Base-by-base conservation (phyloP, 2,888 invertebrate genomes). In the Andrena dorsata region DNA sequence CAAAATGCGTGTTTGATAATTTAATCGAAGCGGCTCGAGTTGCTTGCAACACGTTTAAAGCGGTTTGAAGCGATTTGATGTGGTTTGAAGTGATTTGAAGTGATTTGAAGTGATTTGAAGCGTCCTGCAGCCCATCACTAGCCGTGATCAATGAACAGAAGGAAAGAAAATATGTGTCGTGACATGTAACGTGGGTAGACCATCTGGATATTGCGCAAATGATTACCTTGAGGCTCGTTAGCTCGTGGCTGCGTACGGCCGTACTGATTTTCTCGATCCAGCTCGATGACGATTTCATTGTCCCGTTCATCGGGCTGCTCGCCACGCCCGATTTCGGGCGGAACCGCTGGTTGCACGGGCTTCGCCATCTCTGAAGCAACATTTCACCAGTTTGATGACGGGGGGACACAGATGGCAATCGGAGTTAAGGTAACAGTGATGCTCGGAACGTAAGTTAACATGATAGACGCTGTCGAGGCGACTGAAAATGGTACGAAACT, bases 241-340 rank as follows among this genome's bases (percentile, higher is more conserved):
- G 94, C 93, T 90, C 94, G 91, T 76, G 94, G 94, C 90, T 94
- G 95, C 78, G 95, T 94, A 91, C 95, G 95, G 84, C 96, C 94
- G 90, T 96, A 94, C 90, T 95, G 95, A 93, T 96, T 96, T 80
- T 95, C 95, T 94, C 95, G 95, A 84, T 96, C 95, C 91, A 96
- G 95, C 94, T 96, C 95, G 93, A 96, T 95, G 92, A 95, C 94
- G 93, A 96, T 96, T 94, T 96, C 96, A 94, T 96, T 96, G 92
- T 95, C 95, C 87, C 95, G 95, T 88, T 95, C 95, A 91, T 95
- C 95, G 82, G 94, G 94, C 90, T 95, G 95, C 89, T 95, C 95
- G 85, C 94, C 94, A 84, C 94, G 94, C 85, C 95, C 95, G 80
- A 95, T 93, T 93, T 95, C 95, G 82, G 93, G 92, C 87, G 91